A percentile compares a stretch with the other conserved stretches of the same genome.
These are phyloP conservation scores for Rhopilema esculentum DNA, from an alignment of 30 jellyfish, hydroid and myxozoan genomes.

Conservation along the genomic window DNA sequence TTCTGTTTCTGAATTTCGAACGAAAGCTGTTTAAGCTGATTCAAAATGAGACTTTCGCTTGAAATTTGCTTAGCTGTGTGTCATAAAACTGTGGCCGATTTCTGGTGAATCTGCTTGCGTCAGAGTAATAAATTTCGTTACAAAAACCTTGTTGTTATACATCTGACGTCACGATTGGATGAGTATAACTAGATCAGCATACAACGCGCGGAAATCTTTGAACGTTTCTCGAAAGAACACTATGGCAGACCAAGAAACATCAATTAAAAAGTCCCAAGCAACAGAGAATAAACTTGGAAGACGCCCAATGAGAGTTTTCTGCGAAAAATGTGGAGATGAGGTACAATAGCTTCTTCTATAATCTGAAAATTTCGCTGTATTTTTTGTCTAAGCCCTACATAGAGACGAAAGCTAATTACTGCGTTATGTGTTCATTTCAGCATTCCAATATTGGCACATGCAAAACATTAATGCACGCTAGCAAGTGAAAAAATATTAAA, in stretches of 20 bases:
- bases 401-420: background rate
- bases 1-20: too few relatives aligned
- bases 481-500: too few relatives aligned
- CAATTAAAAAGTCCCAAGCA: background rate
- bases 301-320: conserved; percentile 11
- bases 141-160: background rate
- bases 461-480: too few relatives aligned
- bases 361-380: too few relatives aligned
- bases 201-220: background rate
- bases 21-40: background rate
- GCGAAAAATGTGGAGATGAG: conserved; percentile 13
- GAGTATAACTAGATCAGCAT: too few relatives aligned
- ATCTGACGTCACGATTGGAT: background rate
- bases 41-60: background rate
- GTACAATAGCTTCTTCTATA: background rate
- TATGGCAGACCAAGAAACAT: background rate
- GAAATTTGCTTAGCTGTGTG: too few relatives aligned
- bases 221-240: background rate
- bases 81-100: too few relatives aligned
- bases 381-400: too few relatives aligned
- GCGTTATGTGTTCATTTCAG: too few relatives aligned
- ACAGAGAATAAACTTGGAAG: conserved; percentile 14
- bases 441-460: too few relatives aligned
- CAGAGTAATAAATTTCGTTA: background rate
- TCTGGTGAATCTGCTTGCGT: background rate